Evolutionary conservation across 2,888 invertebrate species (phyloP).

Genomic region (Erpobdella octoculata): DNA sequence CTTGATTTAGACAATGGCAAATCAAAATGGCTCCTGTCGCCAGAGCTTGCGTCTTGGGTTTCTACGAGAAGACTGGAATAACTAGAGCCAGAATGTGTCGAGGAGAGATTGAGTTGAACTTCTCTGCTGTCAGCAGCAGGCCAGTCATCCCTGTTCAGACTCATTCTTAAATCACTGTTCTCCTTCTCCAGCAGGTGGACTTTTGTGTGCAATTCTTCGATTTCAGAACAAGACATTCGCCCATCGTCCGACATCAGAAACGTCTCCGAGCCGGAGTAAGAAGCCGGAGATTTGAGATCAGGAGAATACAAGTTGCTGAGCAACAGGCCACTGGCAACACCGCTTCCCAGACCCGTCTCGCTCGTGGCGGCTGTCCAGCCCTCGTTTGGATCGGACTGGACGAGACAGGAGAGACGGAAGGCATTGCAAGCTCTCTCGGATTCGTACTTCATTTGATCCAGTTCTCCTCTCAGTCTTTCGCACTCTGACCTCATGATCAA

Average conservation of each 20-base stretch:
- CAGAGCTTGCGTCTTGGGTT: background rate
- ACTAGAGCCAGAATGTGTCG: background rate
- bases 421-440: background rate
- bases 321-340: background rate
- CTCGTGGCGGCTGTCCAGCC: background rate
- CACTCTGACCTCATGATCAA: background rate
- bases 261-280: slow-evolving; percentile 28
- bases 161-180: slow-evolving; percentile 9
- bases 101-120: background rate
- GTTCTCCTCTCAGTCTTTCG: background rate
- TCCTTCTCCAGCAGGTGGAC: slow-evolving; percentile 14
- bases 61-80: background rate
- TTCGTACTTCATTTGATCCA: slow-evolving; percentile 10
- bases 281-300: slow-evolving; percentile 26
- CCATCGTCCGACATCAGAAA: slow-evolving; percentile 29
- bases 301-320: slow-evolving; percentile 15
- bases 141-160: background rate
- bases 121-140: background rate
- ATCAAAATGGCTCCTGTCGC: background rate
- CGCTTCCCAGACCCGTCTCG: background rate
- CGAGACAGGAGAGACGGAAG: background rate
- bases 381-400: background rate
- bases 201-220: slow-evolving; percentile 26
- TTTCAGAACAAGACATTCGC: slow-evolving; percentile 22
- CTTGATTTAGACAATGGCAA: background rate